Base-by-base conservation (phyloP, 1,140 invertebrate species). In the Drosophila setifemur region DNA sequence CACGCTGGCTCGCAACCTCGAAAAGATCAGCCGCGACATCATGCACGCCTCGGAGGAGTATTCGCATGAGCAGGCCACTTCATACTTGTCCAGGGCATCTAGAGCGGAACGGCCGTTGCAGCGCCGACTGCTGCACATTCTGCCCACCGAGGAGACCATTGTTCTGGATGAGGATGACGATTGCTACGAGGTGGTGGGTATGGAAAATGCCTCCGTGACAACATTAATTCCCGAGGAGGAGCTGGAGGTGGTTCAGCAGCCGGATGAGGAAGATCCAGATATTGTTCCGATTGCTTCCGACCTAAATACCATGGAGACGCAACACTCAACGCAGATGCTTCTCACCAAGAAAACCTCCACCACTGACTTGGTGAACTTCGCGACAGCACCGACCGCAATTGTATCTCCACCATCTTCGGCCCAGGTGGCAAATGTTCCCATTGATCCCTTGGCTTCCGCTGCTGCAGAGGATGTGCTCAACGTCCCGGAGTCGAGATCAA, bases 81-180 rank as follows among this genome's bases (percentile, higher is more conserved):
- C 60, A n/a, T n/a, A n/a, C n/a, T n/a, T n/a, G n/a, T n/a, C 35
- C 33, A 76, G 66, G n/a, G n/a, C n/a, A n/a, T 26, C 73, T n/a
- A n/a, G n/a, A 43, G 35, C 48, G 12, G 29, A 74, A 18, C 44
- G 54, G 4, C 50, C 52, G 0, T 33, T 52, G 12, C 68, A 79
- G n/a, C 37, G 74, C 2, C 79, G 74, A 0, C 26, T 58, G 0
- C 16, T 85, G 7, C 70, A 67, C 4, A 8, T 63, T 2, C 6
- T 58, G 29, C 53, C 60, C 21, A 35, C 25, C 14, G 69, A 73
- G 4, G 81, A 83, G 9, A 77, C 64, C 4, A 83, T 85, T 49
- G 54, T 79, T 4, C 49, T 85, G 2, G 79, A 74, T 21, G 79
- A 83, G n/a, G 78, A 83, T 9, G 79, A 83, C 37, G 76, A 83